Evolutionary conservation across 2,113 vertebrate genomes (phyloP), one percentile per base, ranked within the genome.

Genomic region (Triplophysa rosa): DNA sequence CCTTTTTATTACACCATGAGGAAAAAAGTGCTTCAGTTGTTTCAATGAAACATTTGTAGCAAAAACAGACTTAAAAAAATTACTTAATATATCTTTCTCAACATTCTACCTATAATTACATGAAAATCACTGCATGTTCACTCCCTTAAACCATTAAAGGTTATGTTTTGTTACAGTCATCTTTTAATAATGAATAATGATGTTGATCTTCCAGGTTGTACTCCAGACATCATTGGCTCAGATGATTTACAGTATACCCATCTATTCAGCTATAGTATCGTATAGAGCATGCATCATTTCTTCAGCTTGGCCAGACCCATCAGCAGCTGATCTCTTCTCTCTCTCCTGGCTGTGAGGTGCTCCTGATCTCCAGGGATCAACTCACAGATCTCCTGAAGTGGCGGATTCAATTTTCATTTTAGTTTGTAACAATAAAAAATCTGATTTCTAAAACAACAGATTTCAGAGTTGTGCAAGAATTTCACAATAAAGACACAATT

Each of bases 271-370:
- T 19, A 37, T 8, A 26, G 26, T 14, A n/a, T 62, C 8, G 63
- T 12, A 21, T 26, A 4, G 12, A 33, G 23, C 2, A 52, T 29
- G 40, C 12, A 8, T 82, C 92, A 89, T 37, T 90, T 88, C 88
- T 99, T 99, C 87, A 99, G 83, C 71, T 93, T 91, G 85, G 95
- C 88, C 23, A 99, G 92, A 66, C 76, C 86, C 82, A 91, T 89
- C 24, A 99, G 94, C 83, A 95, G 94, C 12, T 92, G 87, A 65
- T 99, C 95, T 84, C 98, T 91, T 90, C 94, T 93, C 78, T 93
- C 90, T 79, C 93, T 94, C 72, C 95, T 89, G 84, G 93, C 91
- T 54, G 91, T 89, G 67, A 99, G 90, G 82, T 89, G 89, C 86
- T 92, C 89, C 2, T 91, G 89, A 79, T 95, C 92, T 67, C 66